phyloP scores from a whole-genome alignment of 92 coral and sea anemone species.

The Phenganax marumi region DNA sequence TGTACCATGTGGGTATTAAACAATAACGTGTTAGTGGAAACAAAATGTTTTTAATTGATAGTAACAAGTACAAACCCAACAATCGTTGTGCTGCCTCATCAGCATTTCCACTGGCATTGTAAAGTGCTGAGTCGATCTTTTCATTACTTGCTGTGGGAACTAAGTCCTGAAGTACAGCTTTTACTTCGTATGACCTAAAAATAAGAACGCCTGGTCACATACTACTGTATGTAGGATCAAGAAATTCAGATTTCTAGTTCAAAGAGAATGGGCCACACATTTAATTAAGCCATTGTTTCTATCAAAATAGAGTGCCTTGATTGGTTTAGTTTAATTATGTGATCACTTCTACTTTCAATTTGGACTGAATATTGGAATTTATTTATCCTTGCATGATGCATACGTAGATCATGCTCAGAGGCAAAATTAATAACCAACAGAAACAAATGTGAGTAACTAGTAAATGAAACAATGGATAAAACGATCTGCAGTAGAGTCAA shows the following conservation, averaged over 20 bases:
- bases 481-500: neutral
- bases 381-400: too few species aligned
- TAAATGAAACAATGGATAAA: neutral
- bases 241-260: neutral
- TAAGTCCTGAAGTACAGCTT: conserved; percentile 29
- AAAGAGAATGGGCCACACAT: too few species aligned
- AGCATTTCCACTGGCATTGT: conserved; percentile 45
- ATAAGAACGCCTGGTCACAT: neutral
- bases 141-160: conserved; percentile 46
- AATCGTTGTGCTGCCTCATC: conserved; percentile 47
- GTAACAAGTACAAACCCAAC: conserved; percentile 29
- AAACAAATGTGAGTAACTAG: too few species aligned
- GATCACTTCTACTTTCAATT: neutral
- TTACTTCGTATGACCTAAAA: conserved; percentile 26
- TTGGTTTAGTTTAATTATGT: too few species aligned
- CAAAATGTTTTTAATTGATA: neutral
- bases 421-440: too few species aligned
- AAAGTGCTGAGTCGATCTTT: conserved; percentile 30
- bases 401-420: too few species aligned
- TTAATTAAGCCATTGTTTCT: too few species aligned
- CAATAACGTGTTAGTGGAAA: too few species aligned
- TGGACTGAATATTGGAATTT: too few species aligned
- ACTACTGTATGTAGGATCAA: neutral
- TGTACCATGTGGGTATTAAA: too few species aligned
- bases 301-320: too few species aligned